Percentiles rank a stretch among this genome's conserved stretches.
These are phyloP conservation scores for Anaspis maculata DNA, from an alignment of 2,888 invertebrate species.

Conservation along the genomic window DNA sequence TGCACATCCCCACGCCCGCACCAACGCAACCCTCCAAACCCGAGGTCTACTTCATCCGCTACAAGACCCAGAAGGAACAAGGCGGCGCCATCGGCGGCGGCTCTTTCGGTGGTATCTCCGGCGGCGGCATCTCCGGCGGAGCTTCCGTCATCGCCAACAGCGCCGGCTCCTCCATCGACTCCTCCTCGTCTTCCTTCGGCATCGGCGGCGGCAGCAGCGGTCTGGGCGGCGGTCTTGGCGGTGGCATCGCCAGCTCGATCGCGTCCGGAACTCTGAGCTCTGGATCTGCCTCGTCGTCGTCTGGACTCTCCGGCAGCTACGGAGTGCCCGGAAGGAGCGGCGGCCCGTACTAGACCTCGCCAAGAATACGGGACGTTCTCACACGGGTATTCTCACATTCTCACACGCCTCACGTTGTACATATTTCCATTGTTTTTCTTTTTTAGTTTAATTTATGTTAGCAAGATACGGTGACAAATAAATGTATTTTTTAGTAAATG, in stretches of 20 bases:
- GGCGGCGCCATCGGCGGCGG: conserved; percentile 37
- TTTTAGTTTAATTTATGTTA: conserved; percentile 16
- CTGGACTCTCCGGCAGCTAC: conserved; percentile 17
- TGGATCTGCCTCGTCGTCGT: conserved; percentile 10
- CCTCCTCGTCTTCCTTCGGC: neutral
- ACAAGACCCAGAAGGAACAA: conserved; percentile 58
- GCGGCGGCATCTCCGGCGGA: conserved; percentile 41
- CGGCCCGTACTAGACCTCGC: conserved; percentile 16
- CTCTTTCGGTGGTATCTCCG: conserved; percentile 34
- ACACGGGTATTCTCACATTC: no score
- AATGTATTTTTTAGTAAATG: conserved; percentile 34
- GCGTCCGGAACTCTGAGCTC: neutral
- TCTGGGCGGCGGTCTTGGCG: conserved; percentile 2
- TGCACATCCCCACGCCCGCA: conserved; percentile 68
- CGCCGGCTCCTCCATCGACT: conserved; percentile 3
- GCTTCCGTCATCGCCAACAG: conserved; percentile 5
- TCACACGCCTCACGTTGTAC: conserved; percentile 25
- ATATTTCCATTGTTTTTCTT: conserved; percentile 24
- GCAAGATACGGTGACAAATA: conserved; percentile 39
- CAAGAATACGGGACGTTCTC: no score
- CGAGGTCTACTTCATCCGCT: conserved; percentile 85
- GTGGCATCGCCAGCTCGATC: neutral
- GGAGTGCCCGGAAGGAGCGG: conserved; percentile 15
- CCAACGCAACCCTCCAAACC: conserved; percentile 84
- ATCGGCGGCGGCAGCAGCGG: conserved; percentile 1